Evolutionary conservation across 1,140 invertebrate species (phyloP).

Genomic region (Habropoda laboriosa): DNA sequence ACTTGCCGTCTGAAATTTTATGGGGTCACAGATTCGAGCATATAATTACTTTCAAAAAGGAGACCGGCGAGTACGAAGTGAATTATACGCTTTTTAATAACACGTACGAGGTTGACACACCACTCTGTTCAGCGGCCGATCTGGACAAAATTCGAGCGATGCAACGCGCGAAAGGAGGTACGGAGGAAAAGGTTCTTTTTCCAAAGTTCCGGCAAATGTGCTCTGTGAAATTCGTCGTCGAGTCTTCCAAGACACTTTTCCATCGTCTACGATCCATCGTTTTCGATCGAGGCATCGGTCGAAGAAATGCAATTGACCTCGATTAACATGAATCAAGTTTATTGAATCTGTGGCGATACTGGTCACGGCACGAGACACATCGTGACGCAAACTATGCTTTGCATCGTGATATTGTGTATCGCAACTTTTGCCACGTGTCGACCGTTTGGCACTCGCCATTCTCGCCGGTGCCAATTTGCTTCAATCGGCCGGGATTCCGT

Average conservation of each 20-base stretch:
- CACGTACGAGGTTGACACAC: slow-evolving; percentile 95
- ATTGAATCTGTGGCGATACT: slow-evolving; percentile 60
- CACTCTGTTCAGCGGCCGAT: slow-evolving; percentile 89
- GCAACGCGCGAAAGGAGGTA: slow-evolving; percentile 71
- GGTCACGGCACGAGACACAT: background rate
- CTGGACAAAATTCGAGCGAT: slow-evolving; percentile 70
- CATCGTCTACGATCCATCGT: slow-evolving; percentile 41
- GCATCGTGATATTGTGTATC: background rate
- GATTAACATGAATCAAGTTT: slow-evolving; percentile 58
- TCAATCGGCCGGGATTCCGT: too few relatives aligned
- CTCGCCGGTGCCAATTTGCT: background rate
- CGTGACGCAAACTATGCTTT: background rate
- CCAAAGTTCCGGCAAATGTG: background rate
- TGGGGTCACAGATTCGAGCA: slow-evolving; percentile 97
- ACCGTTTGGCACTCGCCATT: background rate
- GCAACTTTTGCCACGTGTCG: background rate
- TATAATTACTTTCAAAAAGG: slow-evolving; percentile 95
- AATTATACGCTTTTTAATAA: slow-evolving; percentile 97
- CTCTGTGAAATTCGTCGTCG: background rate
- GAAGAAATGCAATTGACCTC: slow-evolving; percentile 57
- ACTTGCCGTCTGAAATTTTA: slow-evolving; percentile 94
- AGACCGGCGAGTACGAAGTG: slow-evolving; percentile 95
- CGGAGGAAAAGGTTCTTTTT: background rate
- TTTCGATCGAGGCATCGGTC: background rate
- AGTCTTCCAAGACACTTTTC: background rate